phyloP scores from a whole-genome alignment of 2,797 vertebrate genomes.

The Oceanodroma leucorhoa region DNA sequence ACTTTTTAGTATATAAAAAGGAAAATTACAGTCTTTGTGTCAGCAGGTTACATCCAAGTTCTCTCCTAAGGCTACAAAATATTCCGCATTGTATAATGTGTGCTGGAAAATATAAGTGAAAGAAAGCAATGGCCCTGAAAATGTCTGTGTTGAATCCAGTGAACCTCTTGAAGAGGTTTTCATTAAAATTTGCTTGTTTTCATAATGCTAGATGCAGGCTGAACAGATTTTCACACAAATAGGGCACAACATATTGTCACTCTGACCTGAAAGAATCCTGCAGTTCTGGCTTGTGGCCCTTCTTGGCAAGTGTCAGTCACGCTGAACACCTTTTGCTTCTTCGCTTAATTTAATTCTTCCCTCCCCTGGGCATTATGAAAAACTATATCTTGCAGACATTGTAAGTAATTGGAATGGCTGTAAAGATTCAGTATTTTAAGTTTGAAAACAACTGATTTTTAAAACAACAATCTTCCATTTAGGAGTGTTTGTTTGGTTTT shows the following conservation, averaged over 20 bases:
- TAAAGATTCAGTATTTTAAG: neutral
- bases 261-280: neutral
- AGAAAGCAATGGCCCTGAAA: neutral
- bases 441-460: neutral
- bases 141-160: neutral
- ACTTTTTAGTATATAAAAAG: neutral
- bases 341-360: neutral
- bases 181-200: neutral
- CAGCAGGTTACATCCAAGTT: neutral
- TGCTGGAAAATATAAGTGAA: neutral
- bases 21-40: neutral
- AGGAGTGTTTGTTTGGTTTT: neutral
- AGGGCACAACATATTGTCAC: neutral
- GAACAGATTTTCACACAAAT: slow-evolving; percentile 15
- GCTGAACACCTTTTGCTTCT: neutral
- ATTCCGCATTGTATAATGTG: accelerated
- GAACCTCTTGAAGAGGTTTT: neutral
- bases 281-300: neutral
- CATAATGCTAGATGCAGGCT: neutral
- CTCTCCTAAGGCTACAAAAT: neutral
- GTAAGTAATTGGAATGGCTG: neutral
- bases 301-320: neutral
- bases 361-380: neutral
- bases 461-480: neutral
- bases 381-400: neutral